These are phyloP conservation scores for Poicephalus gulielmi DNA, from an alignment of 2,113 vertebrate genomes.

Conservation along the genomic window DNA sequence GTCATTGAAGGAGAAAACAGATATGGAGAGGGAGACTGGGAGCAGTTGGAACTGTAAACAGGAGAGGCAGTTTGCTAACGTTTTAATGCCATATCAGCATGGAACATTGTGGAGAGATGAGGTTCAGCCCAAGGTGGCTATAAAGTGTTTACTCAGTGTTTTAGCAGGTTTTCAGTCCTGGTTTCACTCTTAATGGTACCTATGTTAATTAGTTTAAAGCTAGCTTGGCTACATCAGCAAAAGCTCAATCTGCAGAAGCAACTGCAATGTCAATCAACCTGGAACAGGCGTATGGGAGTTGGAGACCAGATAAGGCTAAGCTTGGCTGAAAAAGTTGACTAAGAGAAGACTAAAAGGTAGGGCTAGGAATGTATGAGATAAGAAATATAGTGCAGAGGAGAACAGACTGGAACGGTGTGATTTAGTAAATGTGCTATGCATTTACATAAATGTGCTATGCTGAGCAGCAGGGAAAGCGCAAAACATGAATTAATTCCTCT, in stretches of 20 bases:
- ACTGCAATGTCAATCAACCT: neutral
- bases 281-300: accelerated
- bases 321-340: neutral
- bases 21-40: neutral
- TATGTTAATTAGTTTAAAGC: neutral
- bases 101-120: neutral
- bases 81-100: accelerated
- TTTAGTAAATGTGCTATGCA: neutral
- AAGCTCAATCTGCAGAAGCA: neutral
- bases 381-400: neutral
- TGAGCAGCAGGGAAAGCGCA: neutral
- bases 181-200: neutral
- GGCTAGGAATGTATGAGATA: neutral
- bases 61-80: accelerated
- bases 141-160: neutral
- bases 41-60: neutral
- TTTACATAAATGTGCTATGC: neutral
- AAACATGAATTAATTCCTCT: neutral
- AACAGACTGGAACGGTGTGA: neutral
- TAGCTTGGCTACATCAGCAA: neutral
- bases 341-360: neutral
- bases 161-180: neutral
- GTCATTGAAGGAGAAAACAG: neutral
- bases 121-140: neutral
- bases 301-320: neutral